Percentiles rank a stretch among this genome's conserved stretches.
phyloP scores from a whole-genome alignment of 1,140 invertebrate genomes.

The Penaeus indicus region DNA sequence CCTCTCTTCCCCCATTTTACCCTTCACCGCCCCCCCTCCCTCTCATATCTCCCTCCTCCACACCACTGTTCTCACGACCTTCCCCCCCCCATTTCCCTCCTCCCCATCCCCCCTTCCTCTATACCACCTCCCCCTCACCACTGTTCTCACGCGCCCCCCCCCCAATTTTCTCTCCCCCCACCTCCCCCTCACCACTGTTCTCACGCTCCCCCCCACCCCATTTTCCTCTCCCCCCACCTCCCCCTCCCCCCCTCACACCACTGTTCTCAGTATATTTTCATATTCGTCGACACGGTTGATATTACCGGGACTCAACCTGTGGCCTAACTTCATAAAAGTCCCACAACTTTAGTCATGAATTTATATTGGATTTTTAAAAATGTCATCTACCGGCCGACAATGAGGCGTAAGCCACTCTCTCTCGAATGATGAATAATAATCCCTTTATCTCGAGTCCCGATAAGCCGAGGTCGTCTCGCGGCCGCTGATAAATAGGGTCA shows the following conservation, averaged over 20 bases:
- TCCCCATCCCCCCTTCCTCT: not conserved
- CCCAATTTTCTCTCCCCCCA: not conserved
- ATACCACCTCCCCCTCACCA: not conserved
- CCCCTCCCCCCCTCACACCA: not conserved
- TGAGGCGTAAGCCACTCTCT: slow-evolving; percentile 38
- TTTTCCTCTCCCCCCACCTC: not conserved
- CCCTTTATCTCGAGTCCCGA: not conserved
- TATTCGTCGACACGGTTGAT: slow-evolving; percentile 32
- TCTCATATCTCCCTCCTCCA: not conserved
- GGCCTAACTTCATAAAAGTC: slow-evolving; percentile 55
- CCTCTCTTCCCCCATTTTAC: not conserved
- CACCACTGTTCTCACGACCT: not conserved
- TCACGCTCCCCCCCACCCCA: not conserved
- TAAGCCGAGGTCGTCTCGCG: not conserved
- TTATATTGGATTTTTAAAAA: slow-evolving; percentile 57
- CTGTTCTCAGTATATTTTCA: slow-evolving; percentile 39
- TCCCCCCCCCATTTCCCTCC: not conserved
- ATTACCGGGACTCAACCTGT: slow-evolving; percentile 9
- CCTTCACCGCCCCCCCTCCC: not conserved
- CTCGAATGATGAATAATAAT: slow-evolving; percentile 30
- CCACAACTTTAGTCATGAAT: slow-evolving; percentile 53
- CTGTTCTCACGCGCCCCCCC: not conserved
- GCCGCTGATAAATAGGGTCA: not conserved
- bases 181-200: not conserved
- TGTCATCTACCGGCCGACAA: slow-evolving; percentile 31